phyloP scores from a whole-genome alignment of 2,113 vertebrate genomes.

The Ageneiosus marmoratus region DNA sequence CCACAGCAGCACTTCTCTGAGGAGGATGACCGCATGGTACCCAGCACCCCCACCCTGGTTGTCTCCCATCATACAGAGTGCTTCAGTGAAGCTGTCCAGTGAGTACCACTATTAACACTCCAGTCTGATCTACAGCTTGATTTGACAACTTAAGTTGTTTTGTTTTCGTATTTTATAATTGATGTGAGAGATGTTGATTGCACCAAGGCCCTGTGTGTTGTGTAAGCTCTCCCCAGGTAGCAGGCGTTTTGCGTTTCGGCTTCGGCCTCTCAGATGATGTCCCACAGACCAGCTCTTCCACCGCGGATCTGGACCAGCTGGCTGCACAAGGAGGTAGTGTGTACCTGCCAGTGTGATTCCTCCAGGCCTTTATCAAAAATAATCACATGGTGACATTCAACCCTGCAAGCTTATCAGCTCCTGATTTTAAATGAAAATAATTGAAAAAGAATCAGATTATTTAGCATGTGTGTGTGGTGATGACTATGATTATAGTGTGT shows the following conservation, averaged over 20 bases:
- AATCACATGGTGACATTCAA: no score
- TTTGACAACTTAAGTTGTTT: neutral
- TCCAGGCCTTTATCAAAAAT: neutral
- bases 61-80: constrained; percentile 89
- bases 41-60: constrained; percentile 89
- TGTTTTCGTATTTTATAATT: no score
- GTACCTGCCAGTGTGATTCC: neutral
- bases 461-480: no score
- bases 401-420: neutral
- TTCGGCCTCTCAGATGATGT: constrained; percentile 89
- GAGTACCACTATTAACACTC: constrained; percentile 63
- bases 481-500: no score
- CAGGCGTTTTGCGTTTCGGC: constrained; percentile 88
- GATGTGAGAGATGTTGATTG: neutral
- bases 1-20: constrained; percentile 88
- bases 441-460: neutral
- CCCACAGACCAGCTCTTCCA: constrained; percentile 87
- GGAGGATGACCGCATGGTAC: constrained; percentile 95
- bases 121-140: neutral
- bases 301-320: constrained; percentile 91
- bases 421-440: no score
- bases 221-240: constrained; percentile 89
- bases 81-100: constrained; percentile 94
- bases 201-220: neutral
- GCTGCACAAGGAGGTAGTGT: constrained; percentile 92